Conservation (phyloP, 53 echinoderm and acorn worm genomes). For the Luidia sarsii region DNA sequence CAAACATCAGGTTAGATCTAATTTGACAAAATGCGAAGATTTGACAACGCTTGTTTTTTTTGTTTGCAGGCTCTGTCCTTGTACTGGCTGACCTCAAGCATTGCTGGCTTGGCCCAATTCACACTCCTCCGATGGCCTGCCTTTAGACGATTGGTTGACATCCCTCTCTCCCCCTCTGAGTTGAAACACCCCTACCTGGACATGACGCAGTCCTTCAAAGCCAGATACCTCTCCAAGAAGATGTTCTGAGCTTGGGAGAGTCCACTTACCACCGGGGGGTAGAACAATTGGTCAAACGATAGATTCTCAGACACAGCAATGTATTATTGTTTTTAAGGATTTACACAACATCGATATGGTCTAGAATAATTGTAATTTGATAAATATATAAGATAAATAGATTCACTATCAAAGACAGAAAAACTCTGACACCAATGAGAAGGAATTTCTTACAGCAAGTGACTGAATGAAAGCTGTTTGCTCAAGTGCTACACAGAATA, state of each 20-base stretch:
- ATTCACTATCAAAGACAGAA: no score
- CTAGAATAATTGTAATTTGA: no score
- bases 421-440: no score
- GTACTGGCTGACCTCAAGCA: constrained; percentile 84
- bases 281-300: not conserved
- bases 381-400: no score
- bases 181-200: constrained; percentile 83
- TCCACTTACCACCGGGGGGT: not conserved
- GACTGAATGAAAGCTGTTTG: no score
- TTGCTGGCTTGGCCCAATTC: constrained; percentile 71
- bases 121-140: constrained; percentile 63
- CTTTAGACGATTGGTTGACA: constrained; percentile 62
- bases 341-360: no score
- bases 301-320: not conserved
- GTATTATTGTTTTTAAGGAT: not conserved
- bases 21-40: no score
- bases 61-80: constrained; percentile 69
- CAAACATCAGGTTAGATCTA: no score
- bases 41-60: constrained; percentile 1
- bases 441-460: no score
- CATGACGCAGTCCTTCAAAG: constrained; percentile 70
- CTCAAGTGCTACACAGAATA: no score
- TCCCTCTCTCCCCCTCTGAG: constrained; percentile 79
- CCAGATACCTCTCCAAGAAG: constrained; percentile 77
- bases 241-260: constrained; percentile 25